Conservation (phyloP, 2,888 invertebrate genomes). For the Aleiodes testaceus region DNA sequence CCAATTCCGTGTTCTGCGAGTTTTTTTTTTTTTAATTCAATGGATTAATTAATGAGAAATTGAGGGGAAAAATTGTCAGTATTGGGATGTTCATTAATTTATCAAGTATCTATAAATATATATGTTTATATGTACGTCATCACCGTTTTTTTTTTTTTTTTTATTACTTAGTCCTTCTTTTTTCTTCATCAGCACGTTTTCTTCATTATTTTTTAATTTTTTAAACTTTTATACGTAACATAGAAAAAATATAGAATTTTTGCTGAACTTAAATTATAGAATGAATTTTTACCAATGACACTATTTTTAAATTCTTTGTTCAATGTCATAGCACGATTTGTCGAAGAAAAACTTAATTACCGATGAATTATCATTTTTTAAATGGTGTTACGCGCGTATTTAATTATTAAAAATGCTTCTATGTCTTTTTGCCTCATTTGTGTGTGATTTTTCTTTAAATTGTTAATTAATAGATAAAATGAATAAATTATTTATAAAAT, state of each 20-base stretch:
- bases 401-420: constrained; percentile 2
- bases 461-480: background rate
- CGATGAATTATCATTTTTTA: constrained; percentile 15
- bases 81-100: constrained; percentile 27
- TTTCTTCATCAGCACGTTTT: constrained; percentile 55
- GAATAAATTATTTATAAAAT: constrained; percentile 22
- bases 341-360: constrained; percentile 13
- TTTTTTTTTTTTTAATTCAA: constrained; percentile 45
- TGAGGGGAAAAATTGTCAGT: constrained; percentile 34
- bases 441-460: constrained; percentile 2
- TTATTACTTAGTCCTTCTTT: constrained; percentile 46
- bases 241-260: constrained; percentile 73
- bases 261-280: constrained; percentile 70
- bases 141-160: too few relatives aligned
- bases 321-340: constrained; percentile 26
- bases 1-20: constrained; percentile 47
- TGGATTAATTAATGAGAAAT: too few relatives aligned
- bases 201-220: constrained; percentile 39
- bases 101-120: constrained; percentile 53
- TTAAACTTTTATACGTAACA: constrained; percentile 68
- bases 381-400: constrained; percentile 1
- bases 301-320: constrained; percentile 35
- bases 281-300: constrained; percentile 59
- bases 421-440: constrained; percentile 5
- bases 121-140: constrained; percentile 53